Evolutionary conservation across 2,888 invertebrate genomes (phyloP).

Genomic region (Pseudococcus viburni): DNA sequence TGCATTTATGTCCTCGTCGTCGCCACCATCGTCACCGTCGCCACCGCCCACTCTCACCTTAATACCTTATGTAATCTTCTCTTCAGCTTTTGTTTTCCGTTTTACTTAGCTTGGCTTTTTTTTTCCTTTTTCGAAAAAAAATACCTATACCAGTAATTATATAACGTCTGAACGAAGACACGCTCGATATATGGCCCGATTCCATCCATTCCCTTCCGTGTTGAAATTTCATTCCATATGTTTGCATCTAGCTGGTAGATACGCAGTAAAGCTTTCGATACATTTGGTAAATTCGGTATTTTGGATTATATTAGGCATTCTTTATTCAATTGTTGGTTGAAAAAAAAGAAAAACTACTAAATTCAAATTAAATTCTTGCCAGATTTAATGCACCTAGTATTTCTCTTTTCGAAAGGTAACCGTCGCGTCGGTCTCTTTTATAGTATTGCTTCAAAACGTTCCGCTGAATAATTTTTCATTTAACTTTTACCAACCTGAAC

Average conservation of each 20-base stretch:
- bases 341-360: neutral
- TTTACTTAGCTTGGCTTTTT: neutral
- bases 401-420: neutral
- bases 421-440: neutral
- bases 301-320: too few species aligned
- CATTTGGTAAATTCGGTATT: too few species aligned
- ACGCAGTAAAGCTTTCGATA: neutral
- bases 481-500: neutral
- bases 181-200: constrained; percentile 5
- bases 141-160: neutral
- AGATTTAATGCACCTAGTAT: neutral
- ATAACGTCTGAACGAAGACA: neutral
- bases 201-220: neutral
- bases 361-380: neutral
- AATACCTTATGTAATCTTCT: constrained; percentile 15
- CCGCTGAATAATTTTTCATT: constrained; percentile 12
- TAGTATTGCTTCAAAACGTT: neutral
- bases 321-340: neutral
- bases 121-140: neutral
- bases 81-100: constrained; percentile 2
- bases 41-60: neutral
- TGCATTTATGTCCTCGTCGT: neutral
- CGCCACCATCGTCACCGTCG: neutral
- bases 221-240: neutral
- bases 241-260: neutral